Conservation (phyloP, 2,888 invertebrate genomes). For the Scaptodrosophila latifasciaeformis region DNA sequence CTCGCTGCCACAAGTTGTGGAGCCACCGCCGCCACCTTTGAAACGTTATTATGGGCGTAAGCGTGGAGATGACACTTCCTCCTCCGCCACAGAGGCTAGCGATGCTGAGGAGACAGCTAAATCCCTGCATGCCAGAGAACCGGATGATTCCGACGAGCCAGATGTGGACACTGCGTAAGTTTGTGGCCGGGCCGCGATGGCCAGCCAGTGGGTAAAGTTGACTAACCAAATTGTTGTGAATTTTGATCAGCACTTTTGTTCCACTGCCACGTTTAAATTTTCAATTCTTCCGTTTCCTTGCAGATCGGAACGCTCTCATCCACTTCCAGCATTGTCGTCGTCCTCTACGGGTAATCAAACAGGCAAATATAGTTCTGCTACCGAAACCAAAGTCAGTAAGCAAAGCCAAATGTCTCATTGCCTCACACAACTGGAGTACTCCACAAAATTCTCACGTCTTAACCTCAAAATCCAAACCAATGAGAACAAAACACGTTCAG, state of each 20-base stretch:
- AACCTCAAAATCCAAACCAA: slow-evolving; percentile 43
- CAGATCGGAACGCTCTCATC: slow-evolving; percentile 72
- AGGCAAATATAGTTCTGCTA: slow-evolving; percentile 75
- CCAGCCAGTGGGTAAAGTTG: slow-evolving; percentile 61
- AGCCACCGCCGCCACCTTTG: slow-evolving; percentile 73
- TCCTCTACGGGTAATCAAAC: slow-evolving; percentile 72
- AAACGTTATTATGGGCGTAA: slow-evolving; percentile 79
- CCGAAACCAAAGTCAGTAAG: slow-evolving; percentile 99
- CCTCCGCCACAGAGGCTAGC: slow-evolving; percentile 54
- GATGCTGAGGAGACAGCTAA: slow-evolving; percentile 51
- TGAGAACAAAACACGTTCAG: too few relatives aligned
- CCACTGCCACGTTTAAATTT: slow-evolving; percentile 3
- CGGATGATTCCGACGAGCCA: slow-evolving; percentile 69
- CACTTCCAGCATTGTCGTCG: slow-evolving; percentile 73
- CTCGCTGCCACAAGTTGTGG: slow-evolving; percentile 54
- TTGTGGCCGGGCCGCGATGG: slow-evolving; percentile 26
- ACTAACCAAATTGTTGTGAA: slow-evolving; percentile 30
- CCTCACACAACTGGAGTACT: slow-evolving; percentile 63
- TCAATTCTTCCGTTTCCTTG: slow-evolving; percentile 25
- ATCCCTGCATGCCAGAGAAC: slow-evolving; percentile 45
- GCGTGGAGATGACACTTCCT: slow-evolving; percentile 77
- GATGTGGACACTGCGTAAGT: slow-evolving; percentile 74
- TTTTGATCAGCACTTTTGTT: neutral
- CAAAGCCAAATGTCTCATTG: slow-evolving; percentile 77
- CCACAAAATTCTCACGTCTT: slow-evolving; percentile 58